A percentile compares a stretch with the other conserved stretches of the same genome.
These are phyloP conservation scores for Lepilemur ruficaudatus DNA, from an alignment of 2,797 vertebrate genomes.

Conservation along the genomic window DNA sequence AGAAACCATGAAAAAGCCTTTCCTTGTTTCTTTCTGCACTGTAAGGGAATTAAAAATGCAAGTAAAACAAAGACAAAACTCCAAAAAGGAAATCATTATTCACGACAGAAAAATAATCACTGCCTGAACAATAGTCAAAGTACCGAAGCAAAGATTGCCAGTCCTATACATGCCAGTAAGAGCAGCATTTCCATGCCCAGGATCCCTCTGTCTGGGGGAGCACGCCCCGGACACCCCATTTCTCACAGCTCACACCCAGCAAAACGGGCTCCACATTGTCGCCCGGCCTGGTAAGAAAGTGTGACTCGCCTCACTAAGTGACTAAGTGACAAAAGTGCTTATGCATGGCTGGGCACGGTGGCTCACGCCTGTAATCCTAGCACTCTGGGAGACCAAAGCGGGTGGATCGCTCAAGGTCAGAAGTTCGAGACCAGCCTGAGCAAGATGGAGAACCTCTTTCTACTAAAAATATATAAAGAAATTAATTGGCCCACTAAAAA, in stretches of 20 bases:
- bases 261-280: not conserved
- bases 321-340: not conserved
- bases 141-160: not conserved
- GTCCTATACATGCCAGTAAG: not conserved
- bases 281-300: not conserved
- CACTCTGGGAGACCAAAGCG: no score
- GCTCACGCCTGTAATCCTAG: no score
- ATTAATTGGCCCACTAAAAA: no score
- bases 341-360: no score
- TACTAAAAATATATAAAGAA: no score
- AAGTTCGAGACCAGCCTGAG: no score
- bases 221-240: accelerated
- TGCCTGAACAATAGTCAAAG: not conserved
- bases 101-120: constrained; percentile 5
- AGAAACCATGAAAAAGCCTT: not conserved
- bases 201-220: not conserved
- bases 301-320: not conserved
- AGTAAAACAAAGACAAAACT: not conserved
- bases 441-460: no score
- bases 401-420: no score
- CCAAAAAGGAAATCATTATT: not conserved
- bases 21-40: not conserved
- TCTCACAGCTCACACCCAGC: not conserved
- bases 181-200: not conserved
- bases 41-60: not conserved